phyloP scores from a whole-genome alignment of 2,113 vertebrate species.

The Chinchilla lanigera region DNA sequence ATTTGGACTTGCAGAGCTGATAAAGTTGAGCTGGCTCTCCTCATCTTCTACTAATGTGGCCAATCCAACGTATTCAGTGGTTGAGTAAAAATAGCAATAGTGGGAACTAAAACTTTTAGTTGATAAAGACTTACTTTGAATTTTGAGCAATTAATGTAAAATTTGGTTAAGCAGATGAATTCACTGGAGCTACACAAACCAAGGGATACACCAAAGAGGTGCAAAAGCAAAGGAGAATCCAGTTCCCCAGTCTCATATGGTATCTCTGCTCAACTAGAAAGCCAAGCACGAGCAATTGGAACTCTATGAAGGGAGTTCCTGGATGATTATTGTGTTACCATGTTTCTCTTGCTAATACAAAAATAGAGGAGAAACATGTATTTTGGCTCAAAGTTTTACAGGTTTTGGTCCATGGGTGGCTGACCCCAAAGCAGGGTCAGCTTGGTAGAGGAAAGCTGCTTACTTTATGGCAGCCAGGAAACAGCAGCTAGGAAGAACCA shows the following conservation, averaged over 20 bases:
- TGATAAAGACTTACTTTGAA: background rate
- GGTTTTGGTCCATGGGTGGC: background rate
- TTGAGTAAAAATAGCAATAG: background rate
- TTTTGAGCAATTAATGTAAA: background rate
- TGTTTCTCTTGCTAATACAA: background rate
- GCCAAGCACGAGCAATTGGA: background rate
- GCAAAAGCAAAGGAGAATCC: background rate
- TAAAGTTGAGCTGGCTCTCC: background rate
- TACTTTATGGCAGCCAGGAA: background rate
- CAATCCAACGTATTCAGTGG: background rate
- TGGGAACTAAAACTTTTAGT: background rate
- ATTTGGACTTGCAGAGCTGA: background rate
- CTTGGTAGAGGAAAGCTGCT: background rate
- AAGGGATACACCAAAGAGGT: background rate
- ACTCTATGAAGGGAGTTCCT: background rate
- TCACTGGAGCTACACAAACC: background rate
- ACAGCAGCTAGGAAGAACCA: background rate
- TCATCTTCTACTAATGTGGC: background rate
- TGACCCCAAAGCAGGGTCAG: background rate
- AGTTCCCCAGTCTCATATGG: background rate
- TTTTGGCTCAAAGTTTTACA: background rate
- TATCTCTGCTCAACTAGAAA: background rate
- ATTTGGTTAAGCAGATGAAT: background rate
- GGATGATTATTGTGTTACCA: background rate
- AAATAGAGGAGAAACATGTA: background rate